A percentile compares a stretch with the other conserved stretches of the same genome.
phyloP scores from a whole-genome alignment of 2,888 invertebrate species.

The Leucophora obtusa region DNA sequence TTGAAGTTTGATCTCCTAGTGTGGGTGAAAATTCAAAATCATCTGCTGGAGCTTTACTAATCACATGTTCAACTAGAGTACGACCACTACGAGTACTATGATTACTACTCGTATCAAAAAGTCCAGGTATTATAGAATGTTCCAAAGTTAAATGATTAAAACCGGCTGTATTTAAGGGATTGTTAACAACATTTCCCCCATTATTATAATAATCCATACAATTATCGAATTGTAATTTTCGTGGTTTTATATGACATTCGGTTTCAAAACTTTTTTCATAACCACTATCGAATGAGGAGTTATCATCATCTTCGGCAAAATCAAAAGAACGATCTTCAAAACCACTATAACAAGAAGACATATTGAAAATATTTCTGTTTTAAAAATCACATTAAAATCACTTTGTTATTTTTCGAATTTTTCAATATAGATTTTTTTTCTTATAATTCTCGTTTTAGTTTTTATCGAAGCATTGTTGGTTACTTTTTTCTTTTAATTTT shows the following conservation, averaged over 20 bases:
- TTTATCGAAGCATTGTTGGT: conserved; percentile 37
- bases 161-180: conserved; percentile 20
- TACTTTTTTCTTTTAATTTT: conserved; percentile 21
- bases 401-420: not conserved
- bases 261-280: conserved; percentile 86
- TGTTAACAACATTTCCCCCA: not conserved
- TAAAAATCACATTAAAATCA: conserved; percentile 4
- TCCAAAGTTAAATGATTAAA: conserved; percentile 65
- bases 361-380: conserved; percentile 54
- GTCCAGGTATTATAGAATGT: conserved; percentile 68
- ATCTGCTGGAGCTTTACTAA: conserved; percentile 67
- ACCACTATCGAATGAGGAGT: conserved; percentile 87
- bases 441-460: conserved; percentile 36
- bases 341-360: conserved; percentile 76
- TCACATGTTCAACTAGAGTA: conserved; percentile 73
- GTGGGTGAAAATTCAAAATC: conserved; percentile 72
- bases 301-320: conserved; percentile 78
- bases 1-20: conserved; percentile 80
- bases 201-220: conserved; percentile 67
- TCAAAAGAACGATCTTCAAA: conserved; percentile 77
- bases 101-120: conserved; percentile 74
- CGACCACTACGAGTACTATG: conserved; percentile 74
- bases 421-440: conserved; percentile 9
- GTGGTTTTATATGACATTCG: conserved; percentile 70
- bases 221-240: conserved; percentile 76